These are phyloP conservation scores for Pharmacophagus antenor DNA, from an alignment of 2,888 invertebrate species.

Conservation along the genomic window DNA sequence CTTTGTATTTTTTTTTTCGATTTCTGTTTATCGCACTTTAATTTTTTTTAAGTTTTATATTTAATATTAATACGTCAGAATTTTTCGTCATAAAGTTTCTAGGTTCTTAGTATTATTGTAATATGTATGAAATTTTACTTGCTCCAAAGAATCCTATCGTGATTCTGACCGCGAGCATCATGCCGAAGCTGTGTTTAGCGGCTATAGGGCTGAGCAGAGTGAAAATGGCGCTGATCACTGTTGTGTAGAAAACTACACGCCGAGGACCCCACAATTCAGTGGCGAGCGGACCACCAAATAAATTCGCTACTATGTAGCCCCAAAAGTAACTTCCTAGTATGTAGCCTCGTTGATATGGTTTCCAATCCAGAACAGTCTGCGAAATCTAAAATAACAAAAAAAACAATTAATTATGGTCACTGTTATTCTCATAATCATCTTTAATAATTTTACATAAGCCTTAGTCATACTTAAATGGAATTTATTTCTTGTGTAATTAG, in stretches of 20 bases:
- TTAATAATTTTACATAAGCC: not conserved
- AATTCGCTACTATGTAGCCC: slow-evolving; percentile 78
- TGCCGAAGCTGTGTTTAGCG: slow-evolving; percentile 65
- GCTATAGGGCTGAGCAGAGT: slow-evolving; percentile 74
- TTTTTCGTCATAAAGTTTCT: not conserved
- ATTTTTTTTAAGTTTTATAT: too few relatives aligned
- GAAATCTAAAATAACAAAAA: slow-evolving; percentile 28
- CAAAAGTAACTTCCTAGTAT: slow-evolving; percentile 81
- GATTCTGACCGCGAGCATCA: slow-evolving; percentile 69
- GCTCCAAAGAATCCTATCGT: slow-evolving; percentile 78
- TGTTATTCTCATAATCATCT: not conserved
- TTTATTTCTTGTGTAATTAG: too few relatives aligned
- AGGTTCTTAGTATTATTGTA: too few relatives aligned
- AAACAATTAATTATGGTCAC: not conserved
- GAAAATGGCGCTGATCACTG: slow-evolving; percentile 57
- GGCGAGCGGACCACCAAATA: slow-evolving; percentile 76
- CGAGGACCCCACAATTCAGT: slow-evolving; percentile 71
- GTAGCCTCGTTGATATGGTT: slow-evolving; percentile 70
- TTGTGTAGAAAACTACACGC: slow-evolving; percentile 62
- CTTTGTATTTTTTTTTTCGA: too few relatives aligned
- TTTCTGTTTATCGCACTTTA: too few relatives aligned
- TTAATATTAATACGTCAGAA: too few relatives aligned
- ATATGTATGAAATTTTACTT: slow-evolving; percentile 43
- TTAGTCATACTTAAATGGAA: not conserved
- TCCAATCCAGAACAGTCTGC: slow-evolving; percentile 57